Percentiles rank a stretch among this genome's conserved stretches.
phyloP scores from a whole-genome alignment of 2,888 invertebrate species.

The Isoperla grammatica region DNA sequence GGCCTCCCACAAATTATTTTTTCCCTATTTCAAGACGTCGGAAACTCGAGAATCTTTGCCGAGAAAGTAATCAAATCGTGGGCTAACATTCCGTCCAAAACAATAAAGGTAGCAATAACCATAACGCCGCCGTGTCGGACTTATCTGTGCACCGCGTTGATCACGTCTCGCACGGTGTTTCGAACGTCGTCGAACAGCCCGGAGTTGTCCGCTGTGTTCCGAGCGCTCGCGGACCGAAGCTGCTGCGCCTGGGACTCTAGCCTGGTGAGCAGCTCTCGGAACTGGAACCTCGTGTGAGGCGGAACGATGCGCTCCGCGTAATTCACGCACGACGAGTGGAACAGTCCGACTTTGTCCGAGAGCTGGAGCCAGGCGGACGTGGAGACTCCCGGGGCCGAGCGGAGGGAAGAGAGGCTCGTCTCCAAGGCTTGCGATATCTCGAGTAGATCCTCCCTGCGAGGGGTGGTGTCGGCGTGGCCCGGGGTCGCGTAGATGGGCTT shows the following conservation, averaged over 20 bases:
- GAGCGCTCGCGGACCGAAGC: conserved; percentile 61
- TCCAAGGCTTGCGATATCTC: conserved; percentile 52
- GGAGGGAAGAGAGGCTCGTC: conserved; percentile 55
- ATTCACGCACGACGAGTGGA: conserved; percentile 76
- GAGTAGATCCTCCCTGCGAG: conserved; percentile 46
- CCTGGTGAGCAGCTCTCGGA: conserved; percentile 66
- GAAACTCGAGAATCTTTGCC: no score
- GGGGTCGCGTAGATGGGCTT: conserved; percentile 78
- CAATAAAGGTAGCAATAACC: neutral
- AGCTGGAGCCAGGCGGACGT: conserved; percentile 72
- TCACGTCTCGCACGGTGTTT: conserved; percentile 64
- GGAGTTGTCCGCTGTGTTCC: conserved; percentile 62
- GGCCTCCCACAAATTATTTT: no score
- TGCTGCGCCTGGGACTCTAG: conserved; percentile 64
- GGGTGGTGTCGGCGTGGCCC: conserved; percentile 42
- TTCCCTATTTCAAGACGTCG: no score
- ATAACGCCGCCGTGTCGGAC: conserved; percentile 14
- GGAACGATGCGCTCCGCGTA: conserved; percentile 76
- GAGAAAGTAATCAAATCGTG: no score
- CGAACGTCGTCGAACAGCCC: conserved; percentile 66
- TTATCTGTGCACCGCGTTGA: conserved; percentile 66
- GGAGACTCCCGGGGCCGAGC: conserved; percentile 46
- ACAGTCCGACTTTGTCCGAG: conserved; percentile 70
- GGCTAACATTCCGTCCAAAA: neutral
- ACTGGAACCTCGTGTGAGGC: conserved; percentile 83